Base-by-base conservation (phyloP, 2,888 invertebrate species). In the Pardosa pseudoannulata region DNA sequence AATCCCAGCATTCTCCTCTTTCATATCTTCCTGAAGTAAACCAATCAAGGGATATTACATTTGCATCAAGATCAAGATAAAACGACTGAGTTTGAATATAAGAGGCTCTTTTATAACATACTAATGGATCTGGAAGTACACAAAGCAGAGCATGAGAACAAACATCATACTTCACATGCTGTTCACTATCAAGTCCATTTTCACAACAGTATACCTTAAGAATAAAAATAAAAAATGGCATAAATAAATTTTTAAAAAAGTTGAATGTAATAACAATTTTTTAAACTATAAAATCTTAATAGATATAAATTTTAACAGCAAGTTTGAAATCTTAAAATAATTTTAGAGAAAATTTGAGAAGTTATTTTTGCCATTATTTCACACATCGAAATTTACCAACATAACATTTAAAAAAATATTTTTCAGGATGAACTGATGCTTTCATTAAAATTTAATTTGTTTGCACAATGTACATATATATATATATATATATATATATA, bases 21-120 rank as follows among this genome's bases (percentile, higher is more conserved):
- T 64, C 81, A 65, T 74, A 67, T 27, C 88, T 65, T 29, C 88
- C 88, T 27, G 81, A 78, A 13, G 86, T 81, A 32, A 79, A 81
- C 88, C 88, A 88, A 32, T 88, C 86, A 27, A 88, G 76, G 0
- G 86, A 32, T 6, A 88, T 56, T 28, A 88, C 46, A 79, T 81
- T 88, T 31, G 72, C 65, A 65, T 72, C 65, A 0, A n/a, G 1
- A 31, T 31, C 64, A 6, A 88, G 39, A 64, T 65, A 27, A 74
- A 81, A 74, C 41, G 80, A 68, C 73, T 88, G 86, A 5, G 68
- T 68, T 36, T 88, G 88, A 39, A 29, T 39, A 16, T 86, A 88
- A 9, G 64, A 75, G 9, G 88, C 76, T 41, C 81, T 70, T 56
- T 73, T 65, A 46, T 50, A 88, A 29, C 88, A 88, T 23, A 86